These are phyloP conservation scores for Azemiops feae DNA, from an alignment of 2,113 vertebrate species.

Conservation along the genomic window DNA sequence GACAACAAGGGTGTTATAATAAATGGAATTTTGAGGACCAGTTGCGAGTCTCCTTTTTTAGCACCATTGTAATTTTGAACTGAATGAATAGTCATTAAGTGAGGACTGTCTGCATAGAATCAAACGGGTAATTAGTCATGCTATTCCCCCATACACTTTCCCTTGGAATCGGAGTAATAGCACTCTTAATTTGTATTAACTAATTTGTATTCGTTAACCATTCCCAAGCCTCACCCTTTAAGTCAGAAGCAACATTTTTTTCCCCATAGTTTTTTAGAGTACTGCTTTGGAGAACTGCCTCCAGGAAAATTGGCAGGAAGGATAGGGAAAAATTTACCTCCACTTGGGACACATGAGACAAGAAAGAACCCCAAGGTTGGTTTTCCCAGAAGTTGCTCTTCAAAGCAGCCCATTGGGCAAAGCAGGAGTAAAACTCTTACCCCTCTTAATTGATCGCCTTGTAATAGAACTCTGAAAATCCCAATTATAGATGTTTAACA, in stretches of 20 bases:
- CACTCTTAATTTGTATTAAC: neutral
- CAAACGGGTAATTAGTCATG: neutral
- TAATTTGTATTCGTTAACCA: neutral
- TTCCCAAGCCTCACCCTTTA: neutral
- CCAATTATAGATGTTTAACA: neutral
- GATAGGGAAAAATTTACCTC: neutral
- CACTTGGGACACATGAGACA: neutral
- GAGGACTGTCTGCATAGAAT: neutral
- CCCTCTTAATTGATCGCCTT: neutral
- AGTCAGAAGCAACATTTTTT: neutral
- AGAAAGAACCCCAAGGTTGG: neutral
- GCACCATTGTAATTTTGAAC: neutral
- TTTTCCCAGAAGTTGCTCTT: neutral
- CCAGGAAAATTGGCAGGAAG: neutral
- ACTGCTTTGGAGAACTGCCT: neutral
- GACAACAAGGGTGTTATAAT: neutral
- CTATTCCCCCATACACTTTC: neutral
- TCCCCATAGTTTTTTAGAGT: neutral
- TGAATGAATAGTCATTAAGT: neutral
- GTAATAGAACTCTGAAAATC: neutral
- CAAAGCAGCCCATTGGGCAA: neutral
- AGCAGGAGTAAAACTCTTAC: neutral
- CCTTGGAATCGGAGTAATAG: neutral
- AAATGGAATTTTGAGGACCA: neutral
- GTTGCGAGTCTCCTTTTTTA: neutral